A percentile compares a stretch with the other conserved stretches of the same genome.
phyloP scores from a whole-genome alignment of 2,888 invertebrate genomes.

The Agrotis clavis region DNA sequence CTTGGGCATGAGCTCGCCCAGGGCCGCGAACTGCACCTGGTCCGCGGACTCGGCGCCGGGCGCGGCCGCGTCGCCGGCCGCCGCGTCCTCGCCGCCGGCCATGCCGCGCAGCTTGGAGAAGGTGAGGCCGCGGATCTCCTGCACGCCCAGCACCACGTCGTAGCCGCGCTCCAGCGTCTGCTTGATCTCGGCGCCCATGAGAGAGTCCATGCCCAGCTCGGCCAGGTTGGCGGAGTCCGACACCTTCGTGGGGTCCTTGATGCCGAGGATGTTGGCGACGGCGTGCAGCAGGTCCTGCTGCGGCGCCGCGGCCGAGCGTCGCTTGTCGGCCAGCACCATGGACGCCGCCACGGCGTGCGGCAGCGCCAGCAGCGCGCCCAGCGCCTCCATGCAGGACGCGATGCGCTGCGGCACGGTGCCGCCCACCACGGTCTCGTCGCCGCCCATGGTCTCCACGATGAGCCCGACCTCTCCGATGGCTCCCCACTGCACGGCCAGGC shows the following conservation, averaged over 20 bases:
- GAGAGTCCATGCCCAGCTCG: conserved; percentile 99
- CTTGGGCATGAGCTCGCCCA: conserved; percentile 94
- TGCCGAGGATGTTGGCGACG: conserved; percentile 97
- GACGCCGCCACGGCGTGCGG: conserved; percentile 95
- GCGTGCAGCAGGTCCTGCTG: conserved; percentile 92
- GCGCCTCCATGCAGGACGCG: conserved; percentile 96
- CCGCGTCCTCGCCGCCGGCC: conserved; percentile 76
- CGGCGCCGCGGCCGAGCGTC: conserved; percentile 92
- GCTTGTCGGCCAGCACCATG: conserved; percentile 97
- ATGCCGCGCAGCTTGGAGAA: conserved; percentile 94
- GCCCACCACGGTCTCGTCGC: conserved; percentile 97
- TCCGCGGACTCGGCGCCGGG: conserved; percentile 76
- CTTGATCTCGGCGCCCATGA: conserved; percentile 99
- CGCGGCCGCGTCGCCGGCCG: conserved; percentile 46
- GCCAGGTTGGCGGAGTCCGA: conserved; percentile 95
- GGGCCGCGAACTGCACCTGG: conserved; percentile 65
- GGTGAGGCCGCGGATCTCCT: conserved; percentile 96
- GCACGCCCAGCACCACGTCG: conserved; percentile 97
- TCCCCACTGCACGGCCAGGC: conserved; percentile 99
- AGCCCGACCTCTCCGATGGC: conserved; percentile 99
- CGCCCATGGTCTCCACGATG: conserved; percentile 96
- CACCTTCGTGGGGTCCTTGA: conserved; percentile 96
- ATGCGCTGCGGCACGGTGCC: conserved; percentile 99
- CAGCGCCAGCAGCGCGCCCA: conserved; percentile 97
- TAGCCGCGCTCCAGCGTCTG: conserved; percentile 98